Percentiles rank a stretch among this genome's conserved stretches.
Evolutionary conservation across 1,140 invertebrate species (phyloP).

Genomic region (Anadara kagoshimensis): DNA sequence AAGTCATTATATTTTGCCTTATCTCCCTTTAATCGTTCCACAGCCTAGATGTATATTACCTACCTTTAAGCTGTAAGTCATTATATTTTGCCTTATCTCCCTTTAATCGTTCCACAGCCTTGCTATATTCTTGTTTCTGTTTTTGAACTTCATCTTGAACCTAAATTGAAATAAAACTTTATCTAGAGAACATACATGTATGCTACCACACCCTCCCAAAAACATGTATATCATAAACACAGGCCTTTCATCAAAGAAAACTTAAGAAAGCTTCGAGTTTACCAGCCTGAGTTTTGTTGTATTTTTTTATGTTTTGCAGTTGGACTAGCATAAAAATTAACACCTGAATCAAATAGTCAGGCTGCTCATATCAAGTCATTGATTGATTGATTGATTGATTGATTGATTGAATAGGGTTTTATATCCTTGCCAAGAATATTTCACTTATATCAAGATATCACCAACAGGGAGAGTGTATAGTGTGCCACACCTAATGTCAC

Average conservation of each 20-base stretch:
- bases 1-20: conserved; percentile 74
- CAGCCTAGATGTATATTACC: conserved; percentile 56
- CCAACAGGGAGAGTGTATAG: too few species aligned
- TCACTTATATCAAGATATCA: not conserved
- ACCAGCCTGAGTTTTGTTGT: too few species aligned
- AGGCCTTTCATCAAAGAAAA: not conserved
- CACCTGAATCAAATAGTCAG: too few species aligned
- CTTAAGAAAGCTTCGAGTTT: too few species aligned
- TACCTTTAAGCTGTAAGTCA: conserved; percentile 72
- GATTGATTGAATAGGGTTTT: not conserved
- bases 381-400: too few species aligned
- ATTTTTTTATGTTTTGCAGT: too few species aligned
- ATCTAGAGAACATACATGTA: not conserved
- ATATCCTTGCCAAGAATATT: not conserved
- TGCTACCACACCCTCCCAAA: too few species aligned
- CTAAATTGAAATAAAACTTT: conserved; percentile 55
- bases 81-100: conserved; percentile 73
- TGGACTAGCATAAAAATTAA: too few species aligned
- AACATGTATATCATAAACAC: not conserved
- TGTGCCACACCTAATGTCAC: too few species aligned
- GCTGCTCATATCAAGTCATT: too few species aligned
- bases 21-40: conserved; percentile 70
- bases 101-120: conserved; percentile 70
- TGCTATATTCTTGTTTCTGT: conserved; percentile 72
- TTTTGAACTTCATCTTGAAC: conserved; percentile 73